Percentiles rank a stretch among this genome's conserved stretches.
Evolutionary conservation across 1,140 invertebrate species (phyloP).

Genomic region (Drosophila quadrilineata): DNA sequence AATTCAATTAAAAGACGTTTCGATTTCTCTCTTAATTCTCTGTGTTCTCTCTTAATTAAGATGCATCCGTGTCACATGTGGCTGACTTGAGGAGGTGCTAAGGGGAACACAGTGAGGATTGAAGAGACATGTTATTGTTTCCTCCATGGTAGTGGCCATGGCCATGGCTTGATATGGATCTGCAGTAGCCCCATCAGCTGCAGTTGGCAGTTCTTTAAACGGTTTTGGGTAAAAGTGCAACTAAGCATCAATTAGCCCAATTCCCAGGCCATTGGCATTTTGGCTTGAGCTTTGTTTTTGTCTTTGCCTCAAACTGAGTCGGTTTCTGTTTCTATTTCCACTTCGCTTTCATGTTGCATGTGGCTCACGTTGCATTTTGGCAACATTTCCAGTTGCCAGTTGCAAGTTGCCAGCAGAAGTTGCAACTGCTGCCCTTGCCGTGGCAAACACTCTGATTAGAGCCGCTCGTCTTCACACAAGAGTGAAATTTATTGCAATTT

Average conservation of each 20-base stretch:
- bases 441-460: constrained; percentile 58
- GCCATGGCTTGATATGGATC: constrained; percentile 44
- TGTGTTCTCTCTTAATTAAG: constrained; percentile 55
- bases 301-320: constrained; percentile 26
- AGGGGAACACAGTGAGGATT: constrained; percentile 11
- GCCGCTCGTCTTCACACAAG: constrained; percentile 66
- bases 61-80: constrained; percentile 55
- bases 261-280: constrained; percentile 69
- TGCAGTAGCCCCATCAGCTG: constrained; percentile 26
- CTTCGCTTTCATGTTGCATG: constrained; percentile 64
- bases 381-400: constrained; percentile 43
- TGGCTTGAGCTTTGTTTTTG: constrained; percentile 34
- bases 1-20: constrained; percentile 70
- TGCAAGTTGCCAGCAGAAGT: constrained; percentile 25
- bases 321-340: constrained; percentile 48
- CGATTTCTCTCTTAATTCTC: neutral
- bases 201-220: constrained; percentile 54
- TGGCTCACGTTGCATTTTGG: constrained; percentile 72
- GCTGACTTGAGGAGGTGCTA: constrained; percentile 22
- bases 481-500: constrained; percentile 74
- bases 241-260: constrained; percentile 80
- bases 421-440: constrained; percentile 52
- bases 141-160: too few relatives aligned
- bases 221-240: constrained; percentile 75
- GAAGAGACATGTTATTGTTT: constrained; percentile 47